Evolutionary conservation across 2,888 invertebrate genomes (phyloP).

Genomic region (Brenthis hecate): DNA sequence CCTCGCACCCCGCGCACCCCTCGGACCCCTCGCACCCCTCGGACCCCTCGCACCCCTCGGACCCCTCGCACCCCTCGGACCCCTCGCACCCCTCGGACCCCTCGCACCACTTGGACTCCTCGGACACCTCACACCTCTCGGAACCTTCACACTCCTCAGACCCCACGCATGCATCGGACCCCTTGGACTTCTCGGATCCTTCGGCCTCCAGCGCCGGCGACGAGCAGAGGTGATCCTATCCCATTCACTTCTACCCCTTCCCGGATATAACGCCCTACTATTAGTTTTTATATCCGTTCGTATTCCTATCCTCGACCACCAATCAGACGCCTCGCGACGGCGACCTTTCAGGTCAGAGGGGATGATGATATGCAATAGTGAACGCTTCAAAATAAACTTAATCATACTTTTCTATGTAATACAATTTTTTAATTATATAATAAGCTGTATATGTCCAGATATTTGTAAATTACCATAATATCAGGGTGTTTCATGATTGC

Average conservation of each 20-base stretch:
- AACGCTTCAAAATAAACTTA: not conserved
- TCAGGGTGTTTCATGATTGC: not conserved
- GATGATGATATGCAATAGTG: too few species aligned
- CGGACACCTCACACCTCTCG: not conserved
- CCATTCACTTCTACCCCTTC: not conserved
- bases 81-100: conserved; percentile 8
- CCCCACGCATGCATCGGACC: not conserved
- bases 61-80: conserved; percentile 15
- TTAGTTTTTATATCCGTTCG: conserved; percentile 1
- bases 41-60: not conserved
- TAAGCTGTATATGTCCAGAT: conserved; percentile 8
- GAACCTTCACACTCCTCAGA: conserved; percentile 2
- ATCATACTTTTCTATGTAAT: conserved; percentile 1
- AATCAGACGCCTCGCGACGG: not conserved
- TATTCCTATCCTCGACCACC: conserved; percentile 1
- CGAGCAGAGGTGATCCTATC: conserved; percentile 13
- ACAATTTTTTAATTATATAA: conserved; percentile 2
- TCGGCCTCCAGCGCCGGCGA: conserved; percentile 13
- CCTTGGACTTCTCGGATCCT: not conserved
- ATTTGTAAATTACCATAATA: conserved; percentile 2
- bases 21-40: conserved; percentile 1
- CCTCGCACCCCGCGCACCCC: conserved; percentile 9
- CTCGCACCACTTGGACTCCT: not conserved
- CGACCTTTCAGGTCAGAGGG: too few species aligned
- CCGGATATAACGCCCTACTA: not conserved